Conservation (phyloP, 2,113 vertebrate genomes). For the Egretta garzetta region DNA sequence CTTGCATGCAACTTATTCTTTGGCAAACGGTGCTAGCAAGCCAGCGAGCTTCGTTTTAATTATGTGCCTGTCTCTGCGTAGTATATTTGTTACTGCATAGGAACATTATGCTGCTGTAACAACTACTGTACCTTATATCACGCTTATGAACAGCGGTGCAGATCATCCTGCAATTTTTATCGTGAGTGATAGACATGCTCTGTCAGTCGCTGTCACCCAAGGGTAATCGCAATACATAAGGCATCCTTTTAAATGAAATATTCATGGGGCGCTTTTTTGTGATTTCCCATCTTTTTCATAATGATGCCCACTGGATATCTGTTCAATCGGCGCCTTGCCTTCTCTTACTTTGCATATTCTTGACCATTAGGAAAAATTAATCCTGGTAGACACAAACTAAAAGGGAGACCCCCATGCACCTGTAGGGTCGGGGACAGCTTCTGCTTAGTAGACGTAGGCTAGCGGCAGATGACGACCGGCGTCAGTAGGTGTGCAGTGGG, state of each 20-base stretch:
- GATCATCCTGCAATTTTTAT: constrained; percentile 39
- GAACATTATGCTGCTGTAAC: constrained; percentile 57
- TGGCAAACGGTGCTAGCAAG: constrained; percentile 66
- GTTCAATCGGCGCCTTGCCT: neutral
- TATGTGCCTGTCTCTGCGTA: constrained; percentile 57
- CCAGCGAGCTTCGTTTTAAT: constrained; percentile 60
- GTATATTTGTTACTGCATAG: constrained; percentile 66
- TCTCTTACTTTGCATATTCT: neutral
- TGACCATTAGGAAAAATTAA: neutral
- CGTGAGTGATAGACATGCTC: neutral
- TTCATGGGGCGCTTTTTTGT: neutral
- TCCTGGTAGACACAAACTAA: neutral
- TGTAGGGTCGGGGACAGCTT: neutral
- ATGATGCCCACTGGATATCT: neutral
- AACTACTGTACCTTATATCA: constrained; percentile 22
- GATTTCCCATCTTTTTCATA: neutral
- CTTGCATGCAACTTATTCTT: constrained; percentile 70
- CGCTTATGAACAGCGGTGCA: constrained; percentile 23
- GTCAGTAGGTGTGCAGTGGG: neutral
- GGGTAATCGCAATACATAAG: neutral
- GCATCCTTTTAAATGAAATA: neutral
- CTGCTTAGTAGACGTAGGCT: neutral
- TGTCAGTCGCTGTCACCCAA: neutral
- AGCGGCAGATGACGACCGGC: fast-evolving
- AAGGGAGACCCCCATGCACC: fast-evolving